Conservation (phyloP, 2,797 vertebrate species). For the Acrossocheilus fasciatus region DNA sequence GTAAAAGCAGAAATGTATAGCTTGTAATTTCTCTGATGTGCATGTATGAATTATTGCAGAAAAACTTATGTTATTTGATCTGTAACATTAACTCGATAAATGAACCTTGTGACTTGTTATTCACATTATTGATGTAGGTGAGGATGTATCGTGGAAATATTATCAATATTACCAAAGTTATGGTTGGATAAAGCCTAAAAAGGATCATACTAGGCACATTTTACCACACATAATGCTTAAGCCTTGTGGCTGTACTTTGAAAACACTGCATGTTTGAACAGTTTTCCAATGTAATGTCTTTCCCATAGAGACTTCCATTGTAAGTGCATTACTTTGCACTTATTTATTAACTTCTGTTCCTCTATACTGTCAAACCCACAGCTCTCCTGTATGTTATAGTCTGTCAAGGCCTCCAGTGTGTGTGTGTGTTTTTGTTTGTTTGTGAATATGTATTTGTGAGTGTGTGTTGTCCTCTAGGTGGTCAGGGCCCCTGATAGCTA, state of each 20-base stretch:
- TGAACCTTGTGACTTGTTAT: neutral
- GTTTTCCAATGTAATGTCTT: neutral
- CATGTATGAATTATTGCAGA: neutral
- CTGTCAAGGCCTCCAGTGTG: slow-evolving; percentile 72
- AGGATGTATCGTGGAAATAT: neutral
- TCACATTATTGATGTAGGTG: neutral
- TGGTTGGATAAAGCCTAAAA: neutral
- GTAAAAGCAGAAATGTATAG: neutral
- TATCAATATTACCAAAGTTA: neutral
- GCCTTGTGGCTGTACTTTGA: neutral
- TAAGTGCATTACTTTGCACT: neutral
- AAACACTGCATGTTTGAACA: neutral
- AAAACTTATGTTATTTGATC: neutral
- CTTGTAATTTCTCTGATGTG: neutral
- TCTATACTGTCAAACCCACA: neutral
- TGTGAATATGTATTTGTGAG: neutral
- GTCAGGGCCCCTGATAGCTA: slow-evolving; percentile 88
- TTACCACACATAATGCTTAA: neutral
- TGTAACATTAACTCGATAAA: neutral
- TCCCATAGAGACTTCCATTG: neutral
- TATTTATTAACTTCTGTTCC: neutral
- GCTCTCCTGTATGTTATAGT: neutral
- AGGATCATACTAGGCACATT: neutral
- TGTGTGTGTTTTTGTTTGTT: neutral
- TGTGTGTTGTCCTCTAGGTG: slow-evolving; percentile 80